Base-by-base conservation (phyloP, 2,888 invertebrate genomes). In the Allygus modestus region DNA sequence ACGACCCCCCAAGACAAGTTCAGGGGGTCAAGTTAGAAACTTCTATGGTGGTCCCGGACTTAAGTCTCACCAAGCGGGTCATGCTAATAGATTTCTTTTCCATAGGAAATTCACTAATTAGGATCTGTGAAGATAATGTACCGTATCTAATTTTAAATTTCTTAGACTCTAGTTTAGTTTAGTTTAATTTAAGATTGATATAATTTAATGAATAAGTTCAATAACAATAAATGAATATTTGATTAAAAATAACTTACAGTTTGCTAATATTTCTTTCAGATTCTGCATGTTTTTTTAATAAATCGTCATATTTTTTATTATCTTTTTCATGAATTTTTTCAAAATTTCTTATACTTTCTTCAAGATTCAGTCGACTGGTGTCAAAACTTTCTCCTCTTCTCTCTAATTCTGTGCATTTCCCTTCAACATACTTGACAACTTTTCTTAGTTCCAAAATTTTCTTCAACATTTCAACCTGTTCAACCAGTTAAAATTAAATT, bases 161-260 rank as follows among this genome's bases (percentile, higher is more conserved):
- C n/a, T n/a, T n/a, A n/a, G n/a, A n/a, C n/a, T n/a, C n/a, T n/a
- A n/a, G n/a, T n/a, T n/a, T n/a, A n/a, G n/a, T n/a, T n/a, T n/a
- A n/a, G n/a, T n/a, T n/a, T n/a, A n/a, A n/a, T n/a, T n/a, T n/a
- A n/a, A n/a, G n/a, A n/a, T n/a, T n/a, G n/a, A n/a, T n/a, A n/a
- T n/a, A n/a, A n/a, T n/a, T n/a, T n/a, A n/a, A n/a, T n/a, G n/a
- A n/a, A n/a, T n/a, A n/a, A n/a, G n/a, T n/a, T n/a, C n/a, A n/a
- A n/a, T n/a, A n/a, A n/a, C n/a, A n/a, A n/a, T n/a, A n/a, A n/a
- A n/a, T n/a, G n/a, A n/a, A n/a, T n/a, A n/a, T n/a, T n/a, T n/a
- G n/a, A 37, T 37, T 37, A 9, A 9, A 54, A 54, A 65, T 15
- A 5, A 65, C 65, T 65, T 65, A 65, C 65, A 65, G 65, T 31